A percentile compares a stretch with the other conserved stretches of the same genome.
Conservation (phyloP, 1,140 invertebrate species). For the Caenorhabditis tropicalis region DNA sequence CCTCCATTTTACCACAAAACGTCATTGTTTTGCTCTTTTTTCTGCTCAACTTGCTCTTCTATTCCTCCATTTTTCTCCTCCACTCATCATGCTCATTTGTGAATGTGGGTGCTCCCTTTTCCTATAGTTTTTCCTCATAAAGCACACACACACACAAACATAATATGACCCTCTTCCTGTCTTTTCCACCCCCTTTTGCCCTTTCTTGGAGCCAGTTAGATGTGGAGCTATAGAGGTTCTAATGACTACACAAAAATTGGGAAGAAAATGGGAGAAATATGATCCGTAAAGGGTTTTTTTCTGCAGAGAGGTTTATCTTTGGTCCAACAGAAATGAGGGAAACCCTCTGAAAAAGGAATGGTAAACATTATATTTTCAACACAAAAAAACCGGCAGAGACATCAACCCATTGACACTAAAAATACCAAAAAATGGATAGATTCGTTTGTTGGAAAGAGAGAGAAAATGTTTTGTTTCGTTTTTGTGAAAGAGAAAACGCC, state of each 20-base stretch:
- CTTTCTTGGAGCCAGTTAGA: neutral
- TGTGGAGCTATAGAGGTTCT: neutral
- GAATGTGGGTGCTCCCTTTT: neutral
- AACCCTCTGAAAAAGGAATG: neutral
- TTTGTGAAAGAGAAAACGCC: neutral
- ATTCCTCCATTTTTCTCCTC: neutral
- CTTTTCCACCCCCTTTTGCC: slow-evolving; percentile 2
- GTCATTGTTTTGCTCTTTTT: slow-evolving; percentile 33
- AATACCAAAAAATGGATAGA: slow-evolving; percentile 4
- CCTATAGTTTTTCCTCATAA: neutral
- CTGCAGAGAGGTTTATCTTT: neutral
- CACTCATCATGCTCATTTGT: slow-evolving; percentile 21
- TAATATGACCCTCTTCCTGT: slow-evolving; percentile 33
- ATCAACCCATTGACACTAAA: neutral
- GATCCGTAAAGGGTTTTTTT: neutral
- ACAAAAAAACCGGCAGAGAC: neutral
- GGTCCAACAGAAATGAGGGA: neutral
- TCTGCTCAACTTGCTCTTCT: neutral
- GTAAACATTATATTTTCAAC: neutral
- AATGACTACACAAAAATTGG: neutral
- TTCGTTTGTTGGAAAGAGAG: neutral
- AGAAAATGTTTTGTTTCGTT: slow-evolving; percentile 27
- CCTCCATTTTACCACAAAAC: slow-evolving; percentile 2
- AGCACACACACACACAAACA: slow-evolving; percentile 43
- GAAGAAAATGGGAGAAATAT: neutral